Base-by-base conservation (phyloP, 2,113 vertebrate genomes). In the Casuarius casuarius region DNA sequence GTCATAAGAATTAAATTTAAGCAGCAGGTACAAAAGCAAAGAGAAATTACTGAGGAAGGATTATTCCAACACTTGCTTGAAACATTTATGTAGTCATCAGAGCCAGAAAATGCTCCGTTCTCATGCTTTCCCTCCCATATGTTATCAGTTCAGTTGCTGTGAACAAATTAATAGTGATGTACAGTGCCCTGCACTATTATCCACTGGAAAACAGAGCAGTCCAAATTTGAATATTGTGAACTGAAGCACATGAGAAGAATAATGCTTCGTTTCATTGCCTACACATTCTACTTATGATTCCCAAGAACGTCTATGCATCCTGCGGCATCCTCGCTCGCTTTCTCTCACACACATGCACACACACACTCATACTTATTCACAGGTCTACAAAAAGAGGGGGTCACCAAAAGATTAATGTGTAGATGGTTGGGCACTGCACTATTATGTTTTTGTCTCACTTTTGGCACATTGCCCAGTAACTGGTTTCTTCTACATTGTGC, bases 221-320 rank as follows among this genome's bases (percentile, higher is more conserved):
- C 46, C 77, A 80, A 12, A 82, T 38, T 52, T 82, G 92, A 83
- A 95, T 86, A 61, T 48, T 86, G 93, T 56, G 96, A 90, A 84
- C 0, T 76, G 91, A 96, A 95, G 95, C 92, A 86, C 2, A 1
- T 22, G 25, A 74, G 61, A 31, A 49, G 28, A 68, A 88, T 72
- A 88, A 92, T 35, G 82, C 49, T 73, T 79, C 48, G 3, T 48
- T 75, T 89, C 79, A 73, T 28, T 16, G 52, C 48, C 87, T 38
- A 22, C 71, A 12, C 1, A 28, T 13, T 62, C 84, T 61, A 31
- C 76, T n/a, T 54, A 38, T 62, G 2, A 9, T 21, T 79, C 84
- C 66, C 72, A 54, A 1, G 1, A 5, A 4, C 1, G 20, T 12
- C 65, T 1, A 5, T 0, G 5, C 2, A 2, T 54, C 90, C 91